A percentile compares a stretch with the other conserved stretches of the same genome.
These are phyloP conservation scores for Silurus glanis DNA, from an alignment of 2,113 vertebrate genomes.

Conservation along the genomic window DNA sequence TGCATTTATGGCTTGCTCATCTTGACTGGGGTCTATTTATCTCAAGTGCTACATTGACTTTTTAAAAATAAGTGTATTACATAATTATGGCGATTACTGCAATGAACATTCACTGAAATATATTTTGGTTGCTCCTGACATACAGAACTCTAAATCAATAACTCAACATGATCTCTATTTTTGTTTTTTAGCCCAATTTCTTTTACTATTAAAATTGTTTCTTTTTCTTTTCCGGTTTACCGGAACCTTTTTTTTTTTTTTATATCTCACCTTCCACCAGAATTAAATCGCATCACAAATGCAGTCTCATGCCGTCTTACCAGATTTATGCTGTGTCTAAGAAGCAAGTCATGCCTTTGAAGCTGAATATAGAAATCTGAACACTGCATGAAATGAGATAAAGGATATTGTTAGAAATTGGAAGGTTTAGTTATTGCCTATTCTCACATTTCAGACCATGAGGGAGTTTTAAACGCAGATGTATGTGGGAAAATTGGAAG, in stretches of 20 bases:
- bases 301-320: not conserved
- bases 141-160: not conserved
- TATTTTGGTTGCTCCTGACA: not conserved
- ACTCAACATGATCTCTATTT: not conserved
- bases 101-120: not conserved
- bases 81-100: not conserved
- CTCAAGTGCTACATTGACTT: not conserved
- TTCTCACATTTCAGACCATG: not conserved
- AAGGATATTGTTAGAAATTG: not conserved
- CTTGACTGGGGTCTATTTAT: not conserved
- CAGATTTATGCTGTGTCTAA: conserved; percentile 28
- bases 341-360: conserved; percentile 29
- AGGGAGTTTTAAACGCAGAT: not conserved
- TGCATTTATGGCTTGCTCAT: not conserved
- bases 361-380: conserved; percentile 23
- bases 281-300: conserved; percentile 39
- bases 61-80: not conserved
- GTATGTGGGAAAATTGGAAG: not conserved
- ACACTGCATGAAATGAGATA: not conserved
- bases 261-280: not conserved
- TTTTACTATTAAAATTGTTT: not conserved
- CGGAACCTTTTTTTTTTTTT: conserved; percentile 2
- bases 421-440: not conserved
- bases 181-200: not conserved
- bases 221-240: not conserved